These are phyloP conservation scores for Scelioninae gen. 2 DNA, from an alignment of 2,888 invertebrate genomes.

Conservation along the genomic window DNA sequence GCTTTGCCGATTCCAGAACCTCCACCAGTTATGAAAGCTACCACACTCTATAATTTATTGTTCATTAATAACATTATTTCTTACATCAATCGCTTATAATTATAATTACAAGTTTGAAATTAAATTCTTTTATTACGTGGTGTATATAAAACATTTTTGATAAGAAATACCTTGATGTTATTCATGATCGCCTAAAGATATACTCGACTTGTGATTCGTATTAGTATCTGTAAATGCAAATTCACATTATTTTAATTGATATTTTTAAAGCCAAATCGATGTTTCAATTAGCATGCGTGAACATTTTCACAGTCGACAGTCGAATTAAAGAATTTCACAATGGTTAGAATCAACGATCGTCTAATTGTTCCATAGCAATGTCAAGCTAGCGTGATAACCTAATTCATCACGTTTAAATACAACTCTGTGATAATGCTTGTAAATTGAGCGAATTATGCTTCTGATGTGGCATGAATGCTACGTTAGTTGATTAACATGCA, in stretches of 20 bases:
- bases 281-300: background rate
- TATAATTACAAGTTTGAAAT: background rate
- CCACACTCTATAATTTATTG: slow-evolving; percentile 55
- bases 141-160: too few relatives aligned
- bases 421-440: slow-evolving; percentile 73
- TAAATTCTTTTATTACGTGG: too few relatives aligned
- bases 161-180: slow-evolving; percentile 19
- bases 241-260: background rate
- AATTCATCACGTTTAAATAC: slow-evolving; percentile 72
- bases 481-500: slow-evolving; percentile 72
- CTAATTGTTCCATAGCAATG: slow-evolving; percentile 60
- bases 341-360: slow-evolving; percentile 45
- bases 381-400: slow-evolving; percentile 66
- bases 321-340: slow-evolving; percentile 38
- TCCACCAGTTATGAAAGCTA: slow-evolving; percentile 65
- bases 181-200: slow-evolving; percentile 7
- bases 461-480: slow-evolving; percentile 66
- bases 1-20: slow-evolving; percentile 66
- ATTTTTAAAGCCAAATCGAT: background rate
- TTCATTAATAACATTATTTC: background rate
- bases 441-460: slow-evolving; percentile 74
- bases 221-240: background rate
- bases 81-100: too few relatives aligned
- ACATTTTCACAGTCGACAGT: slow-evolving; percentile 17
- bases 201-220: background rate